phyloP scores from a whole-genome alignment of 2,113 vertebrate genomes.

The Eira barbara region DNA sequence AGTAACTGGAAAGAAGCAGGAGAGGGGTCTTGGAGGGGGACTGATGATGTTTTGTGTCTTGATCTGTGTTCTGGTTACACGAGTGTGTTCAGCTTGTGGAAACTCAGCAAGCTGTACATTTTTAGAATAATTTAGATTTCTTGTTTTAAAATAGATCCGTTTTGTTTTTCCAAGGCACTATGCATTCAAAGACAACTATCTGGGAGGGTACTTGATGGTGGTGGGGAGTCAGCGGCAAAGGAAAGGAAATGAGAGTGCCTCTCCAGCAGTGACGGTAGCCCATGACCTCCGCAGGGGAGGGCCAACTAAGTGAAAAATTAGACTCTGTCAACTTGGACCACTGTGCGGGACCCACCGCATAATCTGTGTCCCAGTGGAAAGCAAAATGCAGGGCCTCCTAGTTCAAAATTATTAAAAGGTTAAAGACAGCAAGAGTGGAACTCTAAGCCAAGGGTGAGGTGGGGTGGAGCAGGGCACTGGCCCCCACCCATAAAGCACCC shows the following conservation, averaged over 20 bases:
- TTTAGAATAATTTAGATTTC: background rate
- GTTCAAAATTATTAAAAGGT: background rate
- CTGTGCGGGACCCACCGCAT: background rate
- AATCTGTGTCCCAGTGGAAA: background rate
- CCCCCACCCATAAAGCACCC: no score
- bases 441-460: background rate
- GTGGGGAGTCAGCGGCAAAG: background rate
- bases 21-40: background rate
- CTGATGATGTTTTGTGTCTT: background rate
- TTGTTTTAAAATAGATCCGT: background rate
- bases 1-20: background rate
- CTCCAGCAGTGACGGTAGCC: background rate
- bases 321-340: background rate
- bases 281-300: background rate
- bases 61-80: background rate
- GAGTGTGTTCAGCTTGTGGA: background rate
- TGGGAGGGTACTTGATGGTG: background rate
- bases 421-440: background rate
- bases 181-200: background rate
- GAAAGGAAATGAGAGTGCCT: background rate
- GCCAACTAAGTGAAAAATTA: background rate
- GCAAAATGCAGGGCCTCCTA: background rate
- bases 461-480: no score
- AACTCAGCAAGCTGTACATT: background rate
- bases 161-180: conserved; percentile 8